Percentiles rank a stretch among this genome's conserved stretches.
Evolutionary conservation across 2,888 invertebrate genomes (phyloP).

Genomic region (Tuta absoluta): DNA sequence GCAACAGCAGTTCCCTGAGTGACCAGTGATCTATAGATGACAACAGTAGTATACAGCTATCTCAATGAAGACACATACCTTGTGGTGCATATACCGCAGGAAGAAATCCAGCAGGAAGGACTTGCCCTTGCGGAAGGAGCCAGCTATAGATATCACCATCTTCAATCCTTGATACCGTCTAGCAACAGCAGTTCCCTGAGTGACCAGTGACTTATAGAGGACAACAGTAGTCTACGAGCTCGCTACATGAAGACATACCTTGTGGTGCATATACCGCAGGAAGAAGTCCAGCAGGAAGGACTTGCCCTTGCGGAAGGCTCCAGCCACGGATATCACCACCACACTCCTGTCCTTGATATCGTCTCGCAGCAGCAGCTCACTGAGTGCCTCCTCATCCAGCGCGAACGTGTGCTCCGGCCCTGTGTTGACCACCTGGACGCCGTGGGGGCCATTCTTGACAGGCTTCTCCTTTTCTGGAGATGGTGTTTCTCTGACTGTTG

Average conservation of each 20-base stretch:
- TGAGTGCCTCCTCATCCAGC: conserved; percentile 90
- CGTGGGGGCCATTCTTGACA: conserved; percentile 66
- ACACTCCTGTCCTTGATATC: conserved; percentile 91
- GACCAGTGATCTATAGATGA: too few species aligned
- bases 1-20: too few species aligned
- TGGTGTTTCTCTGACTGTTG: conserved; percentile 37
- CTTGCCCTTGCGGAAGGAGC: too few species aligned
- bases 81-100: too few species aligned
- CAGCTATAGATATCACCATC: too few species aligned
- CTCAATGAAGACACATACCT: too few species aligned
- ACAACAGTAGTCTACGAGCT: too few species aligned
- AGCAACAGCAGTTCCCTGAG: too few species aligned
- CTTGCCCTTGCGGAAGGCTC: conserved; percentile 98
- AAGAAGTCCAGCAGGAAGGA: conserved; percentile 98
- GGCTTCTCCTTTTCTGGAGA: conserved; percentile 49
- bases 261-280: conserved; percentile 93
- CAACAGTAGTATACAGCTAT: too few species aligned
- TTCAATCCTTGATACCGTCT: too few species aligned
- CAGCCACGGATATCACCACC: conserved; percentile 97
- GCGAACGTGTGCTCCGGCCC: conserved; percentile 94
- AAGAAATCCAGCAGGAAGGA: too few species aligned
- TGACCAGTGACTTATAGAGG: too few species aligned
- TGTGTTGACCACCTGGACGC: conserved; percentile 93
- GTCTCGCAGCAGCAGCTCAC: conserved; percentile 87
- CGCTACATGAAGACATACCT: conserved; percentile 78